Evolutionary conservation across 1,140 invertebrate species (phyloP).

Genomic region (Drosophila micromelanica): DNA sequence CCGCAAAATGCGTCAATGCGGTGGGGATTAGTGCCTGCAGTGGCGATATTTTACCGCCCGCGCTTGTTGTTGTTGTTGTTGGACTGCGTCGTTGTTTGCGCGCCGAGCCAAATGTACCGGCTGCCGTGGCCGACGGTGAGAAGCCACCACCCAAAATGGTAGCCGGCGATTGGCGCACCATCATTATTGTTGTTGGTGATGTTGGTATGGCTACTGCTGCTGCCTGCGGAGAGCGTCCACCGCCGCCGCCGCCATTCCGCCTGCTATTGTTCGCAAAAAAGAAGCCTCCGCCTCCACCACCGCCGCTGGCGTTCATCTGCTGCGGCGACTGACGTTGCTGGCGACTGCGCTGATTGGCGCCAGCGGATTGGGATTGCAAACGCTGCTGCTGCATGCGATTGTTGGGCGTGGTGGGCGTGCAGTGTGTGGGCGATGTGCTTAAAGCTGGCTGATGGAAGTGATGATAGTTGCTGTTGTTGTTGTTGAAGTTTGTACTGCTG

Average conservation of each 20-base stretch:
- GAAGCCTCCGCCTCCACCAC: conserved; percentile 64
- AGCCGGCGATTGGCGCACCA: conserved; percentile 72
- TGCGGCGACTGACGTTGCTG: conserved; percentile 74
- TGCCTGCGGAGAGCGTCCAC: conserved; percentile 62
- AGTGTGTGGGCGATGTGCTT: conserved; percentile 68
- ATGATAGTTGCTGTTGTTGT: conserved; percentile 34
- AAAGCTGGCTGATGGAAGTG: conserved; percentile 64
- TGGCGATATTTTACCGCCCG: conserved; percentile 73
- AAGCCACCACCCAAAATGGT: conserved; percentile 77
- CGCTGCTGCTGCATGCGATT: conserved; percentile 60
- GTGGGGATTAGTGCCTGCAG: conserved; percentile 76
- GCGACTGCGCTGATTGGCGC: conserved; percentile 52
- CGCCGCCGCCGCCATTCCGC: conserved; percentile 47
- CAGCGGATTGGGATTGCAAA: conserved; percentile 68
- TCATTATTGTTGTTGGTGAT: conserved; percentile 17
- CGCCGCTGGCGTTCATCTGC: conserved; percentile 39
- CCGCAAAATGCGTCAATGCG: conserved; percentile 86
- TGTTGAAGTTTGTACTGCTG: conserved; percentile 82
- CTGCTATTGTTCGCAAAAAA: conserved; percentile 71
- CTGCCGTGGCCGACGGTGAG: conserved; percentile 37
- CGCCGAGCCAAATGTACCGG: conserved; percentile 40
- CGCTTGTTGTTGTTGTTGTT: conserved; percentile 34
- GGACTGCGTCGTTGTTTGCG: conserved; percentile 76
- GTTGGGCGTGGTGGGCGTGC: conserved; percentile 47
- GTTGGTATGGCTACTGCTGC: conserved; percentile 19